A percentile compares a stretch with the other conserved stretches of the same genome.
Evolutionary conservation across 1,140 invertebrate genomes (phyloP).

Genomic region (Mylabris phalerata): DNA sequence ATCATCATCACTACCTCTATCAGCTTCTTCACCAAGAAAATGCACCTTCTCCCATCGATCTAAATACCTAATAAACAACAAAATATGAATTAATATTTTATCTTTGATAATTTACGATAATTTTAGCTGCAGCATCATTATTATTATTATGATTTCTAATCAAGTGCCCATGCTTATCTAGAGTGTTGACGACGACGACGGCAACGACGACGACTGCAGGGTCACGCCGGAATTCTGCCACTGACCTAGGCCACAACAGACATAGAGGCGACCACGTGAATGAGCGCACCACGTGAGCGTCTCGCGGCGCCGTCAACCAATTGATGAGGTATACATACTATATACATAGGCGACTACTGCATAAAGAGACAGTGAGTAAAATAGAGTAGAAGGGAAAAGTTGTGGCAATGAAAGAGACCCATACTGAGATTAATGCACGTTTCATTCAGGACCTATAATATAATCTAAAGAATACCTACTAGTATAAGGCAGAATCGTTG

Average conservation of each 20-base stretch:
- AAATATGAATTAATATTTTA: too few species aligned
- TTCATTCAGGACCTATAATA: too few species aligned
- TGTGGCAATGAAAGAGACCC: background rate
- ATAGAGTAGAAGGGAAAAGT: conserved; percentile 3
- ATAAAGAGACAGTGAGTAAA: background rate
- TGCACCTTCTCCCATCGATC: conserved; percentile 81
- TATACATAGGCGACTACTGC: background rate
- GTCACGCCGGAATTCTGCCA: conserved; percentile 15
- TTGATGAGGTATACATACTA: too few species aligned
- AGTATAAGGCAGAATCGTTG: too few species aligned
- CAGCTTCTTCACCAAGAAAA: conserved; percentile 73
- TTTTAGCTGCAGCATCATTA: too few species aligned
- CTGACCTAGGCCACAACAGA: conserved; percentile 20
- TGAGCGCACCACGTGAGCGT: conserved; percentile 28
- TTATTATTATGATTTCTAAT: background rate
- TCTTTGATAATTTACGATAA: too few species aligned
- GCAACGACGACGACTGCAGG: conserved; percentile 2
- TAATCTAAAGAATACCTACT: too few species aligned
- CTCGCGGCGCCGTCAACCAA: conserved; percentile 10
- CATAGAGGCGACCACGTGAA: conserved; percentile 17
- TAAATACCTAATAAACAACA: conserved; percentile 55
- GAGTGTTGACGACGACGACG: background rate
- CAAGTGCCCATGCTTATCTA: conserved; percentile 11
- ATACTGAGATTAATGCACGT: too few species aligned
- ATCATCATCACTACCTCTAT: conserved; percentile 66